Evolutionary conservation across 2,797 vertebrate species (phyloP).

Genomic region (Rhodeus uyekii): DNA sequence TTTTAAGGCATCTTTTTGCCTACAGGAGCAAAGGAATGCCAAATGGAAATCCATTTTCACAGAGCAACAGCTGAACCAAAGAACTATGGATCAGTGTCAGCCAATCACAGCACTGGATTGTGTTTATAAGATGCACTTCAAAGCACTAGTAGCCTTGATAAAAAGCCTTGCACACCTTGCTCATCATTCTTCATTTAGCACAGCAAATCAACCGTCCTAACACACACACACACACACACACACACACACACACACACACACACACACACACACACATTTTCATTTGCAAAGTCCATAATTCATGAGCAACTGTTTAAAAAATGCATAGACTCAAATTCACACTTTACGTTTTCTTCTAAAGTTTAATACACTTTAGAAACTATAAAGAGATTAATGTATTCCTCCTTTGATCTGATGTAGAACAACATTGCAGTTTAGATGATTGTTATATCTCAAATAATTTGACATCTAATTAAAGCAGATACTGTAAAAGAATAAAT

Average conservation of each 20-base stretch:
- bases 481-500: background rate
- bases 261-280: background rate
- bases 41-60: slow-evolving; percentile 57
- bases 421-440: background rate
- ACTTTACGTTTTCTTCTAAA: background rate
- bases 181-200: slow-evolving; percentile 58
- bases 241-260: too few species aligned
- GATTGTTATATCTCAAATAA: background rate
- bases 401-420: background rate
- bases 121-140: slow-evolving; percentile 50
- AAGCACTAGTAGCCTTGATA: slow-evolving; percentile 52
- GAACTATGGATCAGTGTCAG: slow-evolving; percentile 56
- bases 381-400: background rate
- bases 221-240: background rate
- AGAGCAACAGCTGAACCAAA: slow-evolving; percentile 43
- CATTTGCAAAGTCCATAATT: slow-evolving; percentile 5
- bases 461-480: background rate
- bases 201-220: slow-evolving; percentile 7
- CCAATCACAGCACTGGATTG: slow-evolving; percentile 58
- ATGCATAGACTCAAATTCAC: background rate
- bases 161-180: slow-evolving; percentile 42
- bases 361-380: background rate
- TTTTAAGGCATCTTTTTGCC: slow-evolving; percentile 42
- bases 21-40: slow-evolving; percentile 23
- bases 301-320: background rate